Evolutionary conservation across 2,113 vertebrate species (phyloP).

Genomic region (Ammospiza caudacuta): DNA sequence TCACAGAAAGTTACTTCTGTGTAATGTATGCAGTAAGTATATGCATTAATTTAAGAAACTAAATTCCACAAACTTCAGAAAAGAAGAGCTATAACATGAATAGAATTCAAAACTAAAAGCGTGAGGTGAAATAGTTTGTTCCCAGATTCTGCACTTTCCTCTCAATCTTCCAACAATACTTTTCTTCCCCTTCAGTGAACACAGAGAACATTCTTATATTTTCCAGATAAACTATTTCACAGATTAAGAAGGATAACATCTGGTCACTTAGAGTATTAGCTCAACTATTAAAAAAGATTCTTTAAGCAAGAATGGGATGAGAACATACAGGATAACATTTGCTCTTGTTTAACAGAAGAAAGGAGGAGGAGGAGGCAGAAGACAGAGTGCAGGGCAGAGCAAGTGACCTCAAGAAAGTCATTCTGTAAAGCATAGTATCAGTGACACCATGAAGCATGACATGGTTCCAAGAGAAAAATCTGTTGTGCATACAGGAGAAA

Average conservation of each 20-base stretch:
- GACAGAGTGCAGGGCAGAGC: background rate
- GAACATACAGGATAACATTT: background rate
- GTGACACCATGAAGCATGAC: background rate
- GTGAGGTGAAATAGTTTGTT: background rate
- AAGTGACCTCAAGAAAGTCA: background rate
- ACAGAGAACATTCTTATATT: background rate
- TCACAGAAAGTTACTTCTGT: background rate
- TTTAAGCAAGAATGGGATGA: background rate
- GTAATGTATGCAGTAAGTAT: background rate
- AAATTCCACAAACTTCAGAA: background rate
- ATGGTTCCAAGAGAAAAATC: background rate
- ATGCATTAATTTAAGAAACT: background rate
- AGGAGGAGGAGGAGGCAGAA: background rate
- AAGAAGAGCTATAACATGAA: background rate
- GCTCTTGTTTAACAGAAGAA: background rate
- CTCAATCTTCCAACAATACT: background rate
- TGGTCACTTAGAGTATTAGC: background rate
- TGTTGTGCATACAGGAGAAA: slow-evolving; percentile 5
- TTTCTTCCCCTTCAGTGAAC: background rate
- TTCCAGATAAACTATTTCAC: background rate
- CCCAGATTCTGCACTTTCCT: background rate
- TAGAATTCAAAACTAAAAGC: background rate
- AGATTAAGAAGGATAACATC: background rate
- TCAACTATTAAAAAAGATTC: background rate
- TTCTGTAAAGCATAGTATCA: background rate